Conservation (phyloP, 2,113 vertebrate genomes). For the Heteronetta atricapilla region DNA sequence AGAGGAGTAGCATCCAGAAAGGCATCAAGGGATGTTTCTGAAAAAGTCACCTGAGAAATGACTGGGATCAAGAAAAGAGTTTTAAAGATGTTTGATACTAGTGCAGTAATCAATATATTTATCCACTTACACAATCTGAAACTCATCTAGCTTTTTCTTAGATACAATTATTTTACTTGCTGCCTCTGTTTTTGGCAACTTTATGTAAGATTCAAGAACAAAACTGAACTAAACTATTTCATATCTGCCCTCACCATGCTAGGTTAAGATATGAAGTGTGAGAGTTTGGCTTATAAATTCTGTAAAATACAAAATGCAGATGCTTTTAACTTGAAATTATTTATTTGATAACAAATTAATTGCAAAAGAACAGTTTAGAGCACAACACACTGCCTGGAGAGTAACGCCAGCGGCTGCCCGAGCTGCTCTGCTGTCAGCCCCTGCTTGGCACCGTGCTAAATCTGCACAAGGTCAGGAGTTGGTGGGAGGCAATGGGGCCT, state of each 20-base stretch:
- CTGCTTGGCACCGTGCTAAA: fast-evolving
- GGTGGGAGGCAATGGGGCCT: neutral
- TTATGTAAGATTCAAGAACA: neutral
- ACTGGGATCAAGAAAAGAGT: neutral
- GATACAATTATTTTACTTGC: neutral
- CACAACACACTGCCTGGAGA: neutral
- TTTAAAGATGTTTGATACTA: neutral
- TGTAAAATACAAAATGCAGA: neutral
- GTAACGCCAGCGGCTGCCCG: fast-evolving
- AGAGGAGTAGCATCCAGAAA: neutral
- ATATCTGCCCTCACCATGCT: neutral
- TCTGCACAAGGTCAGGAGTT: neutral
- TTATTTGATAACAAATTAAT: neutral
- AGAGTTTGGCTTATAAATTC: neutral
- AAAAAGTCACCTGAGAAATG: neutral
- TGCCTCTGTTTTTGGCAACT: neutral
- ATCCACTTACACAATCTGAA: neutral
- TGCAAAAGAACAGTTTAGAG: neutral
- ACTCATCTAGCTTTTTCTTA: neutral
- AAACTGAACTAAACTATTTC: neutral
- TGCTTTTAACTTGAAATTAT: neutral
- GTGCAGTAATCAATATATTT: neutral
- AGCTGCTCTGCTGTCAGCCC: fast-evolving
- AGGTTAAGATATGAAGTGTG: neutral
- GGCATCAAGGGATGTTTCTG: neutral